Conservation (phyloP, 37 sponge, comb jelly and placozoan species). For the Aphrocallistes beatrix region DNA sequence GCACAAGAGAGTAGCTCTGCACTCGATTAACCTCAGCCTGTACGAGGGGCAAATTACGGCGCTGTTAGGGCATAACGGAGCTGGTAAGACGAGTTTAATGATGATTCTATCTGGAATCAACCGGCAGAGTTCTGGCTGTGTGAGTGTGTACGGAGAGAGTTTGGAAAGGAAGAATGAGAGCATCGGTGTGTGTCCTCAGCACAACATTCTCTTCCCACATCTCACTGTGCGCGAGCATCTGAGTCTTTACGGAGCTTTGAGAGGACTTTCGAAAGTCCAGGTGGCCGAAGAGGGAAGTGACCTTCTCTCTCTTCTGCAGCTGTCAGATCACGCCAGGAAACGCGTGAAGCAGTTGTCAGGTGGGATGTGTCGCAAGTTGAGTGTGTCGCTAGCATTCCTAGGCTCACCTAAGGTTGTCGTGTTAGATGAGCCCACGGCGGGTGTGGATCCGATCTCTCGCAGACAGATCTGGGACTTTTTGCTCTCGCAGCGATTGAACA, state of each 20-base stretch:
- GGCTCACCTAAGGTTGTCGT: slow-evolving; percentile 58
- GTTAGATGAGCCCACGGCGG: slow-evolving; percentile 95
- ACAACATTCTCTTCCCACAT: slow-evolving; percentile 67
- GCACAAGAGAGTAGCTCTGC: neutral
- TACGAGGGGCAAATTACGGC: neutral
- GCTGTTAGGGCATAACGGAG: neutral
- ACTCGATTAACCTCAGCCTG: neutral
- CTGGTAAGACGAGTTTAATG: neutral
- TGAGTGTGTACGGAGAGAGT: neutral
- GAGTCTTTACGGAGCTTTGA: neutral
- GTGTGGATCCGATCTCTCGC: slow-evolving; percentile 85
- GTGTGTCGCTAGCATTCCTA: slow-evolving; percentile 77
- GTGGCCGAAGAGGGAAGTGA: neutral
- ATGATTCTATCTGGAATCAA: neutral
- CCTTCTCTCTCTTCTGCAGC: neutral
- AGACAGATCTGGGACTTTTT: slow-evolving; percentile 90
- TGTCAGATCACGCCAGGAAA: slow-evolving; percentile 20
- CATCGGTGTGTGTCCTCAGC: slow-evolving; percentile 85
- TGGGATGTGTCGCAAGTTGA: slow-evolving; percentile 74
- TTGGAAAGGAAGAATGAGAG: neutral
- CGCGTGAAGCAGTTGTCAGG: slow-evolving; percentile 55
- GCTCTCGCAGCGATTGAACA: neutral
- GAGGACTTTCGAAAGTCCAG: neutral
- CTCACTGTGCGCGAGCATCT: neutral
- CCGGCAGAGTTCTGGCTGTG: neutral